Conservation (phyloP, 2,888 invertebrate genomes). For the Plutella xylostella region DNA sequence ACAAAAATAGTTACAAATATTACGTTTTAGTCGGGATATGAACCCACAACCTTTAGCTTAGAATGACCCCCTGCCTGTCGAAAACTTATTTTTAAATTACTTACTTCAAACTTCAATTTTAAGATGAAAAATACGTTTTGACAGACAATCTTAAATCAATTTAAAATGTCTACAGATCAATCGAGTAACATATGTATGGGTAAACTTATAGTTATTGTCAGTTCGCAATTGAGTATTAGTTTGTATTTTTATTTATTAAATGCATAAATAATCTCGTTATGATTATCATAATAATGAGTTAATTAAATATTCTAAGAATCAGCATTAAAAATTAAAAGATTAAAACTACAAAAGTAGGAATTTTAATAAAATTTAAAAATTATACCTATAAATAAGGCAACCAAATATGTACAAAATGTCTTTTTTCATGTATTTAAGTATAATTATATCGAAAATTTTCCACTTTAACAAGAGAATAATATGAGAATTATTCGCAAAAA, state of each 20-base stretch:
- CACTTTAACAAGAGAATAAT: no score
- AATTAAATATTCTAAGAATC: constrained; percentile 1
- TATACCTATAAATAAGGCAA: constrained; percentile 32
- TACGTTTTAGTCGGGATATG: constrained; percentile 45
- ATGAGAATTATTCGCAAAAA: constrained; percentile 17
- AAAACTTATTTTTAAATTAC: constrained; percentile 32
- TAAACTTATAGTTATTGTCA: constrained; percentile 64
- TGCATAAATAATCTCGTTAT: constrained; percentile 16
- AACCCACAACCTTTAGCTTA: constrained; percentile 50
- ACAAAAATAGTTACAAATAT: constrained; percentile 48
- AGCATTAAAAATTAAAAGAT: constrained; percentile 26
- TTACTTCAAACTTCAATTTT: no score
- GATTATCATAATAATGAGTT: constrained; percentile 3
- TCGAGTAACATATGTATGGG: no score
- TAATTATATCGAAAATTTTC: constrained; percentile 15
- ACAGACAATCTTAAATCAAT: no score
- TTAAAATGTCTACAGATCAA: no score
- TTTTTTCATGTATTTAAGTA: constrained; percentile 9
- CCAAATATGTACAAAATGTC: constrained; percentile 15
- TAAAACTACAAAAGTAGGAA: not conserved
- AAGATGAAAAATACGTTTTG: no score
- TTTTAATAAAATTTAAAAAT: constrained; percentile 23
- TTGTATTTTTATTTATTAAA: constrained; percentile 45
- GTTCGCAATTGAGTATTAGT: constrained; percentile 65
- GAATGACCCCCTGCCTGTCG: not conserved